Evolutionary conservation across 2,888 invertebrate species (phyloP), one percentile per base, ranked within the genome.

Genomic region (Xiphydria camelus): DNA sequence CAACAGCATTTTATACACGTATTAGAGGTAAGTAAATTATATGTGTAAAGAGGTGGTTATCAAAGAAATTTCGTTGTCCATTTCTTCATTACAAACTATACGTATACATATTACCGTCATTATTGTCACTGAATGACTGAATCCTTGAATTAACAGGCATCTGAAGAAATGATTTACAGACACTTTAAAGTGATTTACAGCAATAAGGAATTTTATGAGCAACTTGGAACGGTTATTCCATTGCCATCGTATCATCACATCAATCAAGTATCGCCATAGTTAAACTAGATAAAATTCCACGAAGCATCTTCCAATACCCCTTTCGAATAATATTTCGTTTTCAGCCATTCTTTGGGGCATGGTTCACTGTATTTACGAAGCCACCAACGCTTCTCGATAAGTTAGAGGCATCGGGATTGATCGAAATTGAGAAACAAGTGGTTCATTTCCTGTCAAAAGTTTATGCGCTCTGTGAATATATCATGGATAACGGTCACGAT

Each of bases 161-260:
- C 62, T 6, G 68, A 70, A 42, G 63, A 65, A 36, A 53, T 62
- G 12, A 62, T 70, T 34, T 61, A 55, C 29, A 59, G 61, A 14
- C 66, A 67, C 29, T 57, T 66, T 2, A 47, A 49, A 41, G 18
- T 15, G 2, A 31, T 65, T 23, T 21, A 34, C 9, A 15, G 44
- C n/a, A 14, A 23, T 9, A 9, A 36, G 10, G 38, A 20, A 3
- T 37, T 53, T n/a, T 36, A 44, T 12, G 36, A 21, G 5, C 37
- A 50, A 21, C 41, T 66, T 3, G 53, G 50, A 2, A 59, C 36
- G 33, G 45, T 61, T 26, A 47, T 67, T 40, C 38, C 47, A n/a
- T 47, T 66, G 17, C 60, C 67, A 14, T 35, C 49, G 14, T 49
- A 57, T 39, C 57, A 66, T 43, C 61, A 66, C 22, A 57, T 63